Evolutionary conservation across 2,888 invertebrate genomes (phyloP).

Genomic region (Agrochola lychnidis): DNA sequence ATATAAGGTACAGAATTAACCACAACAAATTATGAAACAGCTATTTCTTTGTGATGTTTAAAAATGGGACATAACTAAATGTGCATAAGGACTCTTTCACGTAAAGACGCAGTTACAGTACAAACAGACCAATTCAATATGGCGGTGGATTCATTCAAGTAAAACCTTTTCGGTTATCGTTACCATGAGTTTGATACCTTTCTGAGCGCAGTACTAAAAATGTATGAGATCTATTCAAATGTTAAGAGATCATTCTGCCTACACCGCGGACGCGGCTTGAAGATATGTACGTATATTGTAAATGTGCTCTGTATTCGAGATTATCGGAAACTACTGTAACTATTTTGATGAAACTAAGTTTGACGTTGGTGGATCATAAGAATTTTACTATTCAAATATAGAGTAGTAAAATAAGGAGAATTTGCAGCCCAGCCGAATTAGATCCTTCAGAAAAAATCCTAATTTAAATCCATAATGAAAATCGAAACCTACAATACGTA

Average conservation of each 20-base stretch:
- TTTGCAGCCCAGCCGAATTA: not conserved
- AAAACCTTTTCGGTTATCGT: constrained; percentile 54
- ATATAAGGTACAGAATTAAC: constrained; percentile 1
- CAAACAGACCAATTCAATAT: constrained; percentile 47
- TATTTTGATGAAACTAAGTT: constrained; percentile 14
- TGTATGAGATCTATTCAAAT: constrained; percentile 64
- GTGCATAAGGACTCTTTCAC: not conserved
- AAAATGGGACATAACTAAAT: not conserved
- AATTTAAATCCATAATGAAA: constrained; percentile 5
- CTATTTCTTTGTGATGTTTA: not conserved
- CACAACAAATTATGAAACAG: not conserved
- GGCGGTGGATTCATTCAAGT: constrained; percentile 62
- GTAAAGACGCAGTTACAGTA: constrained; percentile 48
- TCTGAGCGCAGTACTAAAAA: constrained; percentile 61
- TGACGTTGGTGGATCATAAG: constrained; percentile 7
- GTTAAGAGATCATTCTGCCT: constrained; percentile 47
- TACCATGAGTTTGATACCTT: constrained; percentile 63
- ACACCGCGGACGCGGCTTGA: not conserved
- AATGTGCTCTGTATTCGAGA: constrained; percentile 47
- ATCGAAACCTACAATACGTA: constrained; percentile 12
- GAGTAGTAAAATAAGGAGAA: not conserved
- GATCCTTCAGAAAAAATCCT: not conserved
- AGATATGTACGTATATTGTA: constrained; percentile 57
- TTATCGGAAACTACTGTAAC: constrained; percentile 18
- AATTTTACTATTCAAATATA: not conserved